Conservation (phyloP, 2,797 vertebrate species). For the Syndactyla subalaris region DNA sequence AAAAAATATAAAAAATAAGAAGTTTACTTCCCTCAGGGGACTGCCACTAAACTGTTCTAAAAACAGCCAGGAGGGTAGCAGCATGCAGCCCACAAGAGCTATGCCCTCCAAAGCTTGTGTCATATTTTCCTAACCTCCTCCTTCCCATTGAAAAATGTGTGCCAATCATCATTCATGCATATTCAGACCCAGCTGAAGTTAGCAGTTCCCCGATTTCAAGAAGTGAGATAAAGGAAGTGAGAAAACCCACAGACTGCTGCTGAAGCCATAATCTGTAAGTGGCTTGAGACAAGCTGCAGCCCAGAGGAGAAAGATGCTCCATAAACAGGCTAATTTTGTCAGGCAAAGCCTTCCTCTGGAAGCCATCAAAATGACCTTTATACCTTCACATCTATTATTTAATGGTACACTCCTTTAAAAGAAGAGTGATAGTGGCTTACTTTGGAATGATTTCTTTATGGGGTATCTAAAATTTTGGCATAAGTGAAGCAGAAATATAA, state of each 20-base stretch:
- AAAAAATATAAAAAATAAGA: neutral
- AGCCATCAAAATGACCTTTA: neutral
- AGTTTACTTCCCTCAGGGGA: neutral
- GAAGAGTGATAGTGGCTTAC: neutral
- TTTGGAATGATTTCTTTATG: neutral
- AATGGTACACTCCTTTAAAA: neutral
- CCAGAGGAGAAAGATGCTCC: neutral
- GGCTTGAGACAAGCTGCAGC: neutral
- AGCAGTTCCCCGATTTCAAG: neutral
- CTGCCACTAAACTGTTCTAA: neutral
- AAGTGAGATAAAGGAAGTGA: neutral
- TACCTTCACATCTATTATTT: neutral
- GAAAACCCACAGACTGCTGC: neutral
- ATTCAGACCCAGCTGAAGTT: conserved; percentile 24
- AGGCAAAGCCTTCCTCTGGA: neutral
- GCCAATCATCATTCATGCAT: conserved; percentile 32
- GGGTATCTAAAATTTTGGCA: neutral
- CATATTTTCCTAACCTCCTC: neutral
- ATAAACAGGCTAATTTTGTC: neutral
- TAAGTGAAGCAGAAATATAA: neutral
- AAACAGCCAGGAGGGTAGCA: neutral
- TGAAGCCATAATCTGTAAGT: neutral
- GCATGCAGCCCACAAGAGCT: neutral
- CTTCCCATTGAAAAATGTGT: conserved; percentile 3
- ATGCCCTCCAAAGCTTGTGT: neutral